phyloP scores from a whole-genome alignment of 2,113 vertebrate species.

The Halichoerus grypus region DNA sequence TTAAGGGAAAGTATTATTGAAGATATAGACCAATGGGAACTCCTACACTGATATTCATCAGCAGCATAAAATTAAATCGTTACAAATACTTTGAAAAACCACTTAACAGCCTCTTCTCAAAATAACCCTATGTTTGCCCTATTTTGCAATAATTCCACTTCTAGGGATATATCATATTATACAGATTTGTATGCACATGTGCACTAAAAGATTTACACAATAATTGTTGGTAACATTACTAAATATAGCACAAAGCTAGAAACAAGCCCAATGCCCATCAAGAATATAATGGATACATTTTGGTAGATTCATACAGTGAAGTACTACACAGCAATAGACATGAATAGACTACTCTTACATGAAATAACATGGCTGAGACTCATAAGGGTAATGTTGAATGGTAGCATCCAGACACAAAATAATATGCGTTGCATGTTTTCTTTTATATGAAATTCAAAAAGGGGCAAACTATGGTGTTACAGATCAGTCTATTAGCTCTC shows the following conservation, averaged over 20 bases:
- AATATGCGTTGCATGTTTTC: neutral
- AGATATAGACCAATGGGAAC: neutral
- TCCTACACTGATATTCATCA: neutral
- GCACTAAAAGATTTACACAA: neutral
- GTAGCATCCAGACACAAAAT: neutral
- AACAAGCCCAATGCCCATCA: neutral
- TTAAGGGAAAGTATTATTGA: neutral
- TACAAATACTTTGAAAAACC: neutral
- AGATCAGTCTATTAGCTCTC: neutral
- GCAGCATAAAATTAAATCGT: neutral
- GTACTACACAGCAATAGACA: neutral
- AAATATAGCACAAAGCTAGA: neutral
- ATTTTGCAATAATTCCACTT: neutral
- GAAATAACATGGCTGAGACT: neutral
- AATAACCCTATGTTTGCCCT: neutral
- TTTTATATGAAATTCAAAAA: neutral
- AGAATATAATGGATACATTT: neutral
- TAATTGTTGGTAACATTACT: neutral
- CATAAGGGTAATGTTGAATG: neutral
- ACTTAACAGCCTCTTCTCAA: neutral
- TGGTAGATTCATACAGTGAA: neutral
- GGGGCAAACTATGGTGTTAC: neutral
- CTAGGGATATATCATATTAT: neutral
- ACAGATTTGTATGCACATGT: neutral
- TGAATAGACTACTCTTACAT: neutral